Base-by-base conservation (phyloP, 53 echinoderm and acorn worm genomes). In the Actinopyga echinites region DNA sequence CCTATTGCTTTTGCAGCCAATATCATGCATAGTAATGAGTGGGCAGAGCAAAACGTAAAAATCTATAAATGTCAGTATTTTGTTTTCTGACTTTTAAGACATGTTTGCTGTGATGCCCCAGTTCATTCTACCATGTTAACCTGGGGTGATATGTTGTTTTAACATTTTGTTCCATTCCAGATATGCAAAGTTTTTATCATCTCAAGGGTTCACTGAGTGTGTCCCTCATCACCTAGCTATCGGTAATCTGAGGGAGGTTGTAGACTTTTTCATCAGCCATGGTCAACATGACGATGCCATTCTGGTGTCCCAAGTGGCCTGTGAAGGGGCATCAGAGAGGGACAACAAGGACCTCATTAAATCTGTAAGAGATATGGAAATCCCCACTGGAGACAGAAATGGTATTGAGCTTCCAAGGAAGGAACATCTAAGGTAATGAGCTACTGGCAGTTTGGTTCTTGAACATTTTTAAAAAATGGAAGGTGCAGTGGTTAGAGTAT, bases 191-290 rank as follows among this genome's bases (percentile, higher is more conserved):
- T 77, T 74, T 45, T 85, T 94, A 38, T 79, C 84, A 24, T 64
- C 69, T 3, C 87, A 90, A 49, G 95, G 90, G 38, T 90, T 75
- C 65, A 87, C 82, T 30, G 99, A 94, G 12, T 99, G 99, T 87
- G 90, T 95, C 80, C 99, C 99, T 77, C 92, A 99, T 45, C 92
- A 85, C 56, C 77, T 93, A 29, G 92, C 89, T 22, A 62, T 79
- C 20, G 92, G 92, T 2, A 62, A 80, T 40, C 32, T 69, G 35
- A 55, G 33, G 2, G 62, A 80, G 44, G 21, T 56, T 26, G 77
- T 77, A 23, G 43, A 30, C 37, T 80, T 57, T 33, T 80, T 36
- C 5, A 36, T 59, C 12, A 34, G 60, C 42, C 62, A 59, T 23
- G 63, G 60, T 59, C 81, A 80, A 37, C 81, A 80, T 40, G 60